These are phyloP conservation scores for Limanda limanda DNA, from an alignment of 2,113 vertebrate species.

Conservation along the genomic window DNA sequence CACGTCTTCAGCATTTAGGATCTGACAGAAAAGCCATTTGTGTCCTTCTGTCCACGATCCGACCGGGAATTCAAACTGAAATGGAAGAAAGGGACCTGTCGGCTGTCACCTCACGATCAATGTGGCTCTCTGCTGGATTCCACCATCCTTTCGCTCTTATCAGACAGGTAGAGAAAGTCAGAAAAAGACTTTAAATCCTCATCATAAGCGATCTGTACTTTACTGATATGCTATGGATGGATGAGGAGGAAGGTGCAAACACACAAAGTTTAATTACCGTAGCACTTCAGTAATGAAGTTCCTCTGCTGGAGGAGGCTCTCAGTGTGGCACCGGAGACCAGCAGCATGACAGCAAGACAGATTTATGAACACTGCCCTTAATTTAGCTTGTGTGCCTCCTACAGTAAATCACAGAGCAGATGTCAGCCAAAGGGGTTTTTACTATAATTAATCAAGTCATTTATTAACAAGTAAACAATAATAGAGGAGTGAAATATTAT, in stretches of 20 bases:
- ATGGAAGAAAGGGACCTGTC: constrained; percentile 53
- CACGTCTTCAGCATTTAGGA: constrained; percentile 44
- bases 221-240: constrained; percentile 7
- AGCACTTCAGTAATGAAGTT: constrained; percentile 35
- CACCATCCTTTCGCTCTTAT: constrained; percentile 2
- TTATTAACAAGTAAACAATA: constrained; percentile 64
- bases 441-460: constrained; percentile 67
- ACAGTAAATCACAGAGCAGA: constrained; percentile 56
- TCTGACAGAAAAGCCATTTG: constrained; percentile 60
- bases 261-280: constrained; percentile 39
- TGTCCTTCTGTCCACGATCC: constrained; percentile 28
- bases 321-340: constrained; percentile 27
- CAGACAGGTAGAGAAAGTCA: not conserved
- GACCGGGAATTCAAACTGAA: constrained; percentile 42
- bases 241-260: constrained; percentile 24
- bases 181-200: not conserved
- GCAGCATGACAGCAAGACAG: constrained; percentile 19
- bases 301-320: constrained; percentile 28
- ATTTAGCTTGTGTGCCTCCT: constrained; percentile 41
- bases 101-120: constrained; percentile 61
- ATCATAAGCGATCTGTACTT: not conserved
- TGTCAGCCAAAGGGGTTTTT: constrained; percentile 45
- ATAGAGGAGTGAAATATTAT: constrained; percentile 51
- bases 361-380: constrained; percentile 58
- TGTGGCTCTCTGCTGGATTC: not conserved